A percentile compares a stretch with the other conserved stretches of the same genome.
phyloP scores from a whole-genome alignment of 1,140 invertebrate genomes.

The Diachasmimorpha longicaudata region DNA sequence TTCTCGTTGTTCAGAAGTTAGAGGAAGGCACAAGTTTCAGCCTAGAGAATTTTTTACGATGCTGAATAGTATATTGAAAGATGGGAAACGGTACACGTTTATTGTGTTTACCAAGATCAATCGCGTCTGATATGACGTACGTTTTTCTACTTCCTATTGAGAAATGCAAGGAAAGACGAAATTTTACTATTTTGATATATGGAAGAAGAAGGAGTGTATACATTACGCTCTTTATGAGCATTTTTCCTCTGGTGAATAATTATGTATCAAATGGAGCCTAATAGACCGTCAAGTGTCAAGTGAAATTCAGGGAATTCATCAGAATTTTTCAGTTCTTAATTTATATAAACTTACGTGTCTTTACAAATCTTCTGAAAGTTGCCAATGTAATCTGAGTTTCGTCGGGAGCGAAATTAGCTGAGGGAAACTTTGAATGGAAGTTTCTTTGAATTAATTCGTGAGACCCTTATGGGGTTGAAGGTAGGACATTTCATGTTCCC shows the following conservation, averaged over 20 bases:
- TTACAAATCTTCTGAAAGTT: background rate
- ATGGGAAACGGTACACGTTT: background rate
- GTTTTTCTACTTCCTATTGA: background rate
- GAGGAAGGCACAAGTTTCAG: background rate
- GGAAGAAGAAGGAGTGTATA: background rate
- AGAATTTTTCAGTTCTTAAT: background rate
- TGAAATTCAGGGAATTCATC: background rate
- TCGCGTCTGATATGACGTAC: background rate
- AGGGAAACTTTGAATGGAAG: constrained; percentile 16
- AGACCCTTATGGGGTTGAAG: constrained; percentile 10
- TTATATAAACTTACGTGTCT: background rate
- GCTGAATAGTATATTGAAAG: background rate
- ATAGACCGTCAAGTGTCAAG: background rate
- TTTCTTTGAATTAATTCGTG: constrained; percentile 24
- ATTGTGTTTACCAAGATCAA: background rate
- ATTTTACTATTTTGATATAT: background rate
- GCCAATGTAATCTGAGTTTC: background rate
- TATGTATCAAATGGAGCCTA: background rate
- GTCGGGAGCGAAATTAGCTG: constrained; percentile 17
- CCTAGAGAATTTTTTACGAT: background rate
- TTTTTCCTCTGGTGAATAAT: background rate
- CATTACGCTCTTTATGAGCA: background rate
- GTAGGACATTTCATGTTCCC: constrained; percentile 7
- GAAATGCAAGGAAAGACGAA: too few species aligned
- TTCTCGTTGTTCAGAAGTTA: background rate